Percentiles rank a stretch among this genome's conserved stretches.
These are phyloP conservation scores for Meganola albula DNA, from an alignment of 2,888 invertebrate species.

Conservation along the genomic window DNA sequence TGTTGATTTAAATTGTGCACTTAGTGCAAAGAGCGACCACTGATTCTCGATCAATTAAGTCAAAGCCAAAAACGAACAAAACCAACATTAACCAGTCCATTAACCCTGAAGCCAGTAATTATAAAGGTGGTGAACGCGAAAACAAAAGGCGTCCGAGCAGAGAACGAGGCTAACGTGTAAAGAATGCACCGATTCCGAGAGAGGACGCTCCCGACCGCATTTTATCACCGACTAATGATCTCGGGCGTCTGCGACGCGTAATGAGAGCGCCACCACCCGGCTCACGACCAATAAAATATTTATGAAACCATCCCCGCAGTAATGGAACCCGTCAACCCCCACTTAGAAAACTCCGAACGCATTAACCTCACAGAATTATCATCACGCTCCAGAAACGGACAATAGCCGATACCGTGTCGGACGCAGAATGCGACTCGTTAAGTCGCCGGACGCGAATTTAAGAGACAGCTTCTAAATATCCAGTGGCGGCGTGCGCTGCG, in stretches of 20 bases:
- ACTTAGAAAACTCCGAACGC: slow-evolving; percentile 44
- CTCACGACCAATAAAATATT: slow-evolving; percentile 70
- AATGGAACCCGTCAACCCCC: slow-evolving; percentile 61
- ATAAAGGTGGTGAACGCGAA: slow-evolving; percentile 42
- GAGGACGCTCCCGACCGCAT: slow-evolving; percentile 49
- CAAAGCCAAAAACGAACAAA: slow-evolving; percentile 30
- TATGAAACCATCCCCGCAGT: slow-evolving; percentile 63
- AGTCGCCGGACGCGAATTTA: slow-evolving; percentile 62
- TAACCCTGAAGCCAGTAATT: slow-evolving; percentile 41
- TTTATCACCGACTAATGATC: slow-evolving; percentile 72
- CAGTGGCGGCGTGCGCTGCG: slow-evolving; percentile 63
- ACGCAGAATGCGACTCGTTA: slow-evolving; percentile 72
- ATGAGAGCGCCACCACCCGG: slow-evolving; percentile 56
- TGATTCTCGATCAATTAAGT: slow-evolving; percentile 30
- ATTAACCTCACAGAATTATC: slow-evolving; percentile 33
- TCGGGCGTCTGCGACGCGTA: slow-evolving; percentile 47
- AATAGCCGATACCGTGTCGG: slow-evolving; percentile 62
- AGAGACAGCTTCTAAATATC: slow-evolving; percentile 74
- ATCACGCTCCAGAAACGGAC: slow-evolving; percentile 39
- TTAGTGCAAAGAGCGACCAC: slow-evolving; percentile 17
- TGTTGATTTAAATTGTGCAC: too few species aligned
- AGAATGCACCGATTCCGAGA: slow-evolving; percentile 48
- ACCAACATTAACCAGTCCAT: slow-evolving; percentile 34
- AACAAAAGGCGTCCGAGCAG: slow-evolving; percentile 49
- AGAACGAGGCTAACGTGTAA: slow-evolving; percentile 35